Percentiles rank a stretch among this genome's conserved stretches.
Conservation (phyloP, 2,888 invertebrate species). For the Drosophila lacicola region DNA sequence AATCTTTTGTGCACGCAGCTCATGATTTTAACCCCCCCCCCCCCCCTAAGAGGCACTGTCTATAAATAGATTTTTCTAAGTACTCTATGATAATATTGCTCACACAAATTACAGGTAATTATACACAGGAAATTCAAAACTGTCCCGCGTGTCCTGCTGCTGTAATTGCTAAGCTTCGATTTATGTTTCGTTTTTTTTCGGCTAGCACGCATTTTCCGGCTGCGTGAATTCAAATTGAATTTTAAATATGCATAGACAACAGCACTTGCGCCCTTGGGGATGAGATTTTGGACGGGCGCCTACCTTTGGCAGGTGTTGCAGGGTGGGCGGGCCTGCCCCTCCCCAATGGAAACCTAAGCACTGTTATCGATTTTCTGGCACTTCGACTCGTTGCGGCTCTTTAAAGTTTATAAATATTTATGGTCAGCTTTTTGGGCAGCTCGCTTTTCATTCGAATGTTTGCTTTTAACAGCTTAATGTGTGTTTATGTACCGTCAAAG, state of each 20-base stretch:
- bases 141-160: slow-evolving; percentile 8
- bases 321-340: slow-evolving; percentile 7
- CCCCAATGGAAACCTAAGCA: slow-evolving; percentile 32
- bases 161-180: slow-evolving; percentile 51
- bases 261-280: slow-evolving; percentile 21
- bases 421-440: slow-evolving; percentile 29
- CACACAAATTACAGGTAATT: slow-evolving; percentile 6
- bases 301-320: slow-evolving; percentile 6
- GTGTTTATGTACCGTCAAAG: background rate
- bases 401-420: slow-evolving; percentile 71
- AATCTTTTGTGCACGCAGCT: slow-evolving; percentile 20
- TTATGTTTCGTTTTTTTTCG: slow-evolving; percentile 15
- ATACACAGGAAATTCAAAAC: slow-evolving; percentile 4
- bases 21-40: slow-evolving; percentile 7
- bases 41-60: background rate
- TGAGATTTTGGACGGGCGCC: too few species aligned
- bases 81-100: background rate
- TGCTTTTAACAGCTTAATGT: slow-evolving; percentile 10
- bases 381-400: slow-evolving; percentile 37
- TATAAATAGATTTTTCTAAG: slow-evolving; percentile 1
- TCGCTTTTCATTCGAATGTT: slow-evolving; percentile 6
- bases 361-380: slow-evolving; percentile 63
- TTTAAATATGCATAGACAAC: slow-evolving; percentile 69
- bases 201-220: slow-evolving; percentile 58
- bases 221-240: slow-evolving; percentile 71